These are phyloP conservation scores for Pogonocherus hispidulus DNA, from an alignment of 2,888 invertebrate species.

Conservation along the genomic window DNA sequence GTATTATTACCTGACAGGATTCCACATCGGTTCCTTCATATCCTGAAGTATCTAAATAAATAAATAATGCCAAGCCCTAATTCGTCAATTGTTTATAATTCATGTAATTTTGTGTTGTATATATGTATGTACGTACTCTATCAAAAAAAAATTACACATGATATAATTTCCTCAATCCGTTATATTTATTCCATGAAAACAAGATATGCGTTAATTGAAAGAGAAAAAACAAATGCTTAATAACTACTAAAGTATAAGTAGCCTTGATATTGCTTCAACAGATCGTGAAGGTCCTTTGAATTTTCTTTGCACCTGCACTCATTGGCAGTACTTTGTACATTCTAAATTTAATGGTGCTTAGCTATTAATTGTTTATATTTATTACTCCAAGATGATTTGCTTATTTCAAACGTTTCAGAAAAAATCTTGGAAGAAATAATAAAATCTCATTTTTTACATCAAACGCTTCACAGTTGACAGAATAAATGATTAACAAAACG, in stretches of 20 bases:
- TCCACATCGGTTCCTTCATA: too few relatives aligned
- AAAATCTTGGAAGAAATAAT: background rate
- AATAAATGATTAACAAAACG: background rate
- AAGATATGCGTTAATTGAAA: background rate
- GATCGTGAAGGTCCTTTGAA: constrained; percentile 21
- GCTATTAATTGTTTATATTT: constrained; percentile 11
- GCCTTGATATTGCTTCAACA: constrained; percentile 22
- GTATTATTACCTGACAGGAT: too few relatives aligned
- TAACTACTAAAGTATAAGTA: constrained; percentile 12
- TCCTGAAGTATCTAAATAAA: too few relatives aligned
- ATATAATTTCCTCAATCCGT: background rate
- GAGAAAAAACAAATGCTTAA: background rate
- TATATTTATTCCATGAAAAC: background rate
- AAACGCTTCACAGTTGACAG: constrained; percentile 1
- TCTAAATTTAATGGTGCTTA: constrained; percentile 17
- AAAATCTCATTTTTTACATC: background rate
- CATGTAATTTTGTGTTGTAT: too few relatives aligned
- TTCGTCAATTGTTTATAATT: too few relatives aligned
- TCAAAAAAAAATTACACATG: background rate
- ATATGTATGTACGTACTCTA: too few relatives aligned
- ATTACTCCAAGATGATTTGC: constrained; percentile 3
- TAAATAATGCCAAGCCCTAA: too few relatives aligned
- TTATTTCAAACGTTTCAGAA: constrained; percentile 2
- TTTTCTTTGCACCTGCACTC: constrained; percentile 20
- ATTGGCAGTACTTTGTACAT: constrained; percentile 11